Conservation (phyloP, 2,797 vertebrate genomes). For the Otolemur crassicaudatus region DNA sequence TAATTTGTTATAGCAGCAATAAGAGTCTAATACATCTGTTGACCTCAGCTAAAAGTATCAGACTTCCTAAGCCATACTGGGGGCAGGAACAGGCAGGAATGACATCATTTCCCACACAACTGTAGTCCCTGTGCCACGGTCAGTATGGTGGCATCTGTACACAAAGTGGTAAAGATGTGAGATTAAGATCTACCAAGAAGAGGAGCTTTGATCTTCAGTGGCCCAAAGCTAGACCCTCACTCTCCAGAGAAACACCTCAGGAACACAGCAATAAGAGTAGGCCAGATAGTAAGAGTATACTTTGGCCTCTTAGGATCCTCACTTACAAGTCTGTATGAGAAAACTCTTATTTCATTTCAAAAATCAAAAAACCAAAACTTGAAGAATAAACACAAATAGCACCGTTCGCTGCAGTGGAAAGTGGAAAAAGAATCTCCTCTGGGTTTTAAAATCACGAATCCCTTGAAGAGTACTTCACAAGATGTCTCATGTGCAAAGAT, state of each 20-base stretch:
- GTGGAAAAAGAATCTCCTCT: not conserved
- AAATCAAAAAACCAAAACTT: not conserved
- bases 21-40: not conserved
- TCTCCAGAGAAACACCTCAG: not conserved
- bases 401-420: not conserved
- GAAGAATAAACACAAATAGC: not conserved
- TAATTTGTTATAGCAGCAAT: not conserved
- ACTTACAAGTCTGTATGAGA: not conserved
- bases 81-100: not conserved
- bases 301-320: not conserved
- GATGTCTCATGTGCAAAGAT: not conserved
- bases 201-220: not conserved
- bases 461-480: not conserved
- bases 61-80: not conserved
- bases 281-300: not conserved
- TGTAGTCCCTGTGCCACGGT: not conserved
- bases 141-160: not conserved
- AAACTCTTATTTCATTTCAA: not conserved
- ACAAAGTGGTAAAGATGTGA: not conserved
- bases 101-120: not conserved
- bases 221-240: not conserved
- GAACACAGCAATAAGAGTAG: not conserved
- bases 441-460: not conserved
- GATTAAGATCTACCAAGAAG: not conserved
- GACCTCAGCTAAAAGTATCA: not conserved